These are phyloP conservation scores for Ornithorhynchus anatinus DNA, from an alignment of 2,113 vertebrate species.

Conservation along the genomic window DNA sequence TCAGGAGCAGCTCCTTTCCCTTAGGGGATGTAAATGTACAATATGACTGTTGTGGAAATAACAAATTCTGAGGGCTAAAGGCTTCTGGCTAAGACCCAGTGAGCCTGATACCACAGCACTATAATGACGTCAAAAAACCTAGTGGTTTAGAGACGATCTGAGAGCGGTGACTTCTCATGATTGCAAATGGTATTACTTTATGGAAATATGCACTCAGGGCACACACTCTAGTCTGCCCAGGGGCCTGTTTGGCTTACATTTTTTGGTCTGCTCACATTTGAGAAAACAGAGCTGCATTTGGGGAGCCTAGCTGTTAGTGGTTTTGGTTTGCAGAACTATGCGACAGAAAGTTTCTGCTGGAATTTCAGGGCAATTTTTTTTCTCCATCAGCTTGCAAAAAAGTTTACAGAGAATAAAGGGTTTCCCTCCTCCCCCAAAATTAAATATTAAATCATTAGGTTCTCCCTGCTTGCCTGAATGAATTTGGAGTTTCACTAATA, in stretches of 20 bases:
- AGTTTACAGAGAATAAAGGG: slow-evolving; percentile 33
- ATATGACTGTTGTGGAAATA: neutral
- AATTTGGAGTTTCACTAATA: slow-evolving; percentile 64
- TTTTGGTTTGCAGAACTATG: slow-evolving; percentile 13
- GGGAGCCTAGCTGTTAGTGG: neutral
- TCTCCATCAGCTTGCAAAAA: slow-evolving; percentile 26
- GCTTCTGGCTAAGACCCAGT: neutral
- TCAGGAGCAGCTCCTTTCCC: neutral
- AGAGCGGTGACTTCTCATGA: neutral
- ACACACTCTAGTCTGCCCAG: neutral
- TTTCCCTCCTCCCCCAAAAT: neutral
- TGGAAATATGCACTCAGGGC: neutral
- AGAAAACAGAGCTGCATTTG: neutral
- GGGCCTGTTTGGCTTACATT: neutral
- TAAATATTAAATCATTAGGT: slow-evolving; percentile 14
- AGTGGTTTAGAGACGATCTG: neutral
- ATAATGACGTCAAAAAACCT: neutral
- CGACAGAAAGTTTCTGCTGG: neutral
- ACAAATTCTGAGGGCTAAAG: fast-evolving
- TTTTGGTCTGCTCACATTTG: neutral
- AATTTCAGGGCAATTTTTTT: slow-evolving; percentile 42
- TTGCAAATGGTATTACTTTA: neutral
- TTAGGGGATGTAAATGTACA: neutral
- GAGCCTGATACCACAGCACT: neutral
- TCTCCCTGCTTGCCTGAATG: slow-evolving; percentile 39